Evolutionary conservation across 2,888 invertebrate species (phyloP).

Genomic region (Drosophila nigritarsus): DNA sequence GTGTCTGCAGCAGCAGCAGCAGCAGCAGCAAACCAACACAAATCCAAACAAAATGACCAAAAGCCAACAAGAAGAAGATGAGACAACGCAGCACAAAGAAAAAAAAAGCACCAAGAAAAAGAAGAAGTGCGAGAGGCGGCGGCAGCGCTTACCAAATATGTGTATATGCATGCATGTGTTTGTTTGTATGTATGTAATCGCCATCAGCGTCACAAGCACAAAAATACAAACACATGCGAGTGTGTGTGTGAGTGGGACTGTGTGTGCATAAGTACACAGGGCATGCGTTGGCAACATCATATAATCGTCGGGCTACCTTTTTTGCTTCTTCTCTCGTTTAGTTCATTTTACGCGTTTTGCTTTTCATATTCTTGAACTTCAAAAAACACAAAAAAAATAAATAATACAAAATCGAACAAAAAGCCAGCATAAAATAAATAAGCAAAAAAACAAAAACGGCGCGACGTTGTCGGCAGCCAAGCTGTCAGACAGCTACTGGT

Average conservation of each 20-base stretch:
- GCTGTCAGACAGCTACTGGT: constrained; percentile 81
- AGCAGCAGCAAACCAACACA: constrained; percentile 28
- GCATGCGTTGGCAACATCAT: constrained; percentile 61
- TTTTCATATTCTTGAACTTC: constrained; percentile 81
- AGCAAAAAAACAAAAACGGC: constrained; percentile 40
- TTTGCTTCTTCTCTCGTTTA: constrained; percentile 51
- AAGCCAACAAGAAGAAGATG: constrained; percentile 71
- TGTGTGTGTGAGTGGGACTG: constrained; percentile 1
- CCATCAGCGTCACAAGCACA: constrained; percentile 26
- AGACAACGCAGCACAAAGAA: constrained; percentile 51
- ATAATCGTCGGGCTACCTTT: constrained; percentile 56
- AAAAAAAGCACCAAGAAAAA: constrained; percentile 42
- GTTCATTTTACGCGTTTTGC: constrained; percentile 71
- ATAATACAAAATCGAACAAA: constrained; percentile 58
- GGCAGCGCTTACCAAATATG: constrained; percentile 12
- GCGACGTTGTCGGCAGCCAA: constrained; percentile 70
- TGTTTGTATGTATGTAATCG: constrained; percentile 25
- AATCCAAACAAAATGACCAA: constrained; percentile 65
- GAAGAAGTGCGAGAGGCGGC: constrained; percentile 40
- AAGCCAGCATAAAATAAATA: constrained; percentile 73
- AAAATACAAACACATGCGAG: constrained; percentile 4
- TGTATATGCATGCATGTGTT: constrained; percentile 22
- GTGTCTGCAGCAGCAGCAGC: constrained; percentile 24
- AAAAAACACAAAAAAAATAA: constrained; percentile 46
- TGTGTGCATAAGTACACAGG: constrained; percentile 35